Evolutionary conservation across 35 echinoderm and acorn worm species (phyloP), one percentile per base, ranked within the genome.

Genomic region (Eucidaris tribuloides): DNA sequence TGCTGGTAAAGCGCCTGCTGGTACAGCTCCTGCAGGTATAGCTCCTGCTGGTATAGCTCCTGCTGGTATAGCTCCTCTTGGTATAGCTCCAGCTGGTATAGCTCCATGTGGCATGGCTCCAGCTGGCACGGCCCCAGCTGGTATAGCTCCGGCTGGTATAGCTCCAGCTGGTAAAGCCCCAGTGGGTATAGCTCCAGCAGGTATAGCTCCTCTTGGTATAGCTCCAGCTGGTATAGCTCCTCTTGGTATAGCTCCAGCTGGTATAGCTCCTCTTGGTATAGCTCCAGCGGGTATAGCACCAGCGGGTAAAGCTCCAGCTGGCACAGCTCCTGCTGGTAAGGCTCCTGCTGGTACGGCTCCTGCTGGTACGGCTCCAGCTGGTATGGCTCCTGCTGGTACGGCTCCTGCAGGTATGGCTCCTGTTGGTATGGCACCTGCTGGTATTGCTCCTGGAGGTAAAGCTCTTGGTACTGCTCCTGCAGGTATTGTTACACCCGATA

Each of bases 21-120:
- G 72, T 22, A 78, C 22, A 45, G 79, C 52, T 29, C 79, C 79
- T 45, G 23, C 52, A 35, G 55, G 56, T 11, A 82, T 32, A 3
- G 79, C 79, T 82, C 79, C 79, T 60, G n/a, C 37, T 22, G 79
- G 23, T n/a, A 81, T 15, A 27, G 44, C 43, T 52, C 78, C 78
- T 57, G 25, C 24, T 39, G 57, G 34, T 13, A 82, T 36, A 1
- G 56, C 68, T 15, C 66, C 37, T 3, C 11, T 40, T 2, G 68
- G 4, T 35, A 74, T 6, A 4, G 68, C 68, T 41, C 68, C 68
- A 1, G 35, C 68, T 2, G 33, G 6, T 42, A 74, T 43, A 17
- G 68, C 68, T 41, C 68, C 68, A 15, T 33, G 35, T 44, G 68
- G 68, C 24, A 74, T 43, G 2, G 36, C 68, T 17, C 68, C 80